Evolutionary conservation across 2,797 vertebrate species (phyloP), one percentile per base, ranked within the genome.

Genomic region (Clarias pachynema): DNA sequence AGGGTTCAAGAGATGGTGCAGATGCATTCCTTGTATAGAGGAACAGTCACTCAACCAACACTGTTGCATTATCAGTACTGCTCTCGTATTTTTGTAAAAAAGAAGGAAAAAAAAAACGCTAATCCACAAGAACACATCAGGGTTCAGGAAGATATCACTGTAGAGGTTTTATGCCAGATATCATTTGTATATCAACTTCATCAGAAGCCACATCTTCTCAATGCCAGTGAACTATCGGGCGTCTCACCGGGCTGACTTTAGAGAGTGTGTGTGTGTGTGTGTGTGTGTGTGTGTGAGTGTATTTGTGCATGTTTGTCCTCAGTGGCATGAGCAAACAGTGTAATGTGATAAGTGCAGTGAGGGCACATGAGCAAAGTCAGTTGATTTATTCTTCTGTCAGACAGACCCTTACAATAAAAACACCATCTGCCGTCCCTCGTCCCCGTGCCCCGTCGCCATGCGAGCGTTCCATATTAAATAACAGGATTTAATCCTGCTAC

Each of bases 351-450:
- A 89, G 92, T 86, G 89, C 88, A 88, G n/a, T 31, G 40, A 81
- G 88, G 88, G 89, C 86, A 89, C 31, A 16, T 40, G 62, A 34
- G 80, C 90, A 80, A 88, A 89, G 89, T 90, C 89, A 85, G 82
- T 85, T 26, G 24, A 86, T 90, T 92, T 88, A 91, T 93, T 93
- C 87, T 81, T 87, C 89, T 88, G 89, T 93, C 88, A 87, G 90
- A 90, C 85, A 88, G 87, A 91, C 89, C 93, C 90, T 88, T 91
- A 89, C 90, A 89, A 93, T 93, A 92, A 94, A 94, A 94, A 94
- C 93, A 95, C 91, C 94, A 94, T 94, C 94, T 95, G 94, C 86
- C 85, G 84, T 37, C 81, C 83, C 88, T 86, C 82, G 86, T 85
- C 60, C 84, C 82, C 85, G 29, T 60, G 86, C 60, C 79, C 80